Conservation (phyloP, 1,140 invertebrate genomes). For the Antheraea mylitta region DNA sequence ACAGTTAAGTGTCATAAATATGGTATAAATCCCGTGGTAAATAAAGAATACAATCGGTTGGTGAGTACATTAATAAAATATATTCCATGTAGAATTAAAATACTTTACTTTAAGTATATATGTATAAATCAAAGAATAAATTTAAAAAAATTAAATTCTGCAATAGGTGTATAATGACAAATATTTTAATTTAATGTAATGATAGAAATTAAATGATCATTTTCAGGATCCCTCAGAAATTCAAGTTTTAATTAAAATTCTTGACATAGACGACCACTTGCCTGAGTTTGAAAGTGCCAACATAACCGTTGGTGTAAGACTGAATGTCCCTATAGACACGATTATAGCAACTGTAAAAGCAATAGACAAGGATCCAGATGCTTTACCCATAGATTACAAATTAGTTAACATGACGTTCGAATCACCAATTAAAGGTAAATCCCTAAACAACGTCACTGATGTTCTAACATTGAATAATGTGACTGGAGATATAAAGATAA, state of each 20-base stretch:
- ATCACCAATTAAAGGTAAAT: constrained; percentile 80
- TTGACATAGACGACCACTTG: constrained; percentile 88
- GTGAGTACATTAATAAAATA: constrained; percentile 45
- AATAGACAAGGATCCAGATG: constrained; percentile 83
- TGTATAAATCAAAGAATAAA: too few relatives aligned
- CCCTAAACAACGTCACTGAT: constrained; percentile 73
- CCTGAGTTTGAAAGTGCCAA: constrained; percentile 84
- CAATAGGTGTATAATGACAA: too few relatives aligned
- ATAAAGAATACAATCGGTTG: constrained; percentile 81
- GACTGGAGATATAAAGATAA: constrained; percentile 85
- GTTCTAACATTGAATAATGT: constrained; percentile 81
- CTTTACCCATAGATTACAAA: constrained; percentile 82
- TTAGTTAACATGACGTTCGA: constrained; percentile 84
- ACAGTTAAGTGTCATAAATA: constrained; percentile 87
- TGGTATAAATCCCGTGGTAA: constrained; percentile 60
- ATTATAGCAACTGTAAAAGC: constrained; percentile 84
- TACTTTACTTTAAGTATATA: too few relatives aligned
- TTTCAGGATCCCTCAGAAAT: constrained; percentile 85
- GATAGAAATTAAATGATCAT: constrained; percentile 21
- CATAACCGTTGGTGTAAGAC: constrained; percentile 85
- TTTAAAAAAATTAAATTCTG: too few relatives aligned
- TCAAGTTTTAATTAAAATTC: constrained; percentile 82
- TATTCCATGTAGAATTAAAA: not conserved
- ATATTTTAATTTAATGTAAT: not conserved
- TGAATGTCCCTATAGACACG: constrained; percentile 88